Percentiles rank a stretch among this genome's conserved stretches.
phyloP scores from a whole-genome alignment of 2,888 invertebrate species.

The Eristalis pertinax region DNA sequence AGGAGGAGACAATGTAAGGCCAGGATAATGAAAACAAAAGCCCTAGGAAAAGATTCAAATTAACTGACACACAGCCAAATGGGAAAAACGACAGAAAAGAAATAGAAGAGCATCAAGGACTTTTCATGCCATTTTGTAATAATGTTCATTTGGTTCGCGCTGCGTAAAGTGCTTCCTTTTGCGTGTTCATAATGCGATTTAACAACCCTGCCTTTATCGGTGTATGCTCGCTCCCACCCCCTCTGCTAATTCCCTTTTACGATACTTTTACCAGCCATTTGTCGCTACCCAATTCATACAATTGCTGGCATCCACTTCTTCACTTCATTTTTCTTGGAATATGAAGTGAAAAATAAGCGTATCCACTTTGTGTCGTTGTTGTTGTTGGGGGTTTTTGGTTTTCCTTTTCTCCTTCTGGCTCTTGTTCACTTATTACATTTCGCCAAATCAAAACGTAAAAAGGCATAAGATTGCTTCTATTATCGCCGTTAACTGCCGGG shows the following conservation, averaged over 20 bases:
- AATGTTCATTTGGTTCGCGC: slow-evolving; percentile 47
- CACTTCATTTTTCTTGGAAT: neutral
- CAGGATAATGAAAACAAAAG: neutral
- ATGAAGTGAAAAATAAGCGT: slow-evolving; percentile 19
- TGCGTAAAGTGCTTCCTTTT: slow-evolving; percentile 73
- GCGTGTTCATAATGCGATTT: slow-evolving; percentile 71
- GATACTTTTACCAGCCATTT: slow-evolving; percentile 1
- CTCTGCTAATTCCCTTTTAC: neutral
- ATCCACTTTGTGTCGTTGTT: slow-evolving; percentile 14
- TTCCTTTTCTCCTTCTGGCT: neutral
- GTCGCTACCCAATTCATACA: slow-evolving; percentile 6
- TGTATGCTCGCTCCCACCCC: neutral
- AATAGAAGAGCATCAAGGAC: slow-evolving; percentile 24
- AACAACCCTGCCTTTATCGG: slow-evolving; percentile 30
- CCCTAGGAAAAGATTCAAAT: neutral
- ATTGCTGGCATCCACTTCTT: slow-evolving; percentile 6
- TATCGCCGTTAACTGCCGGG: slow-evolving; percentile 36
- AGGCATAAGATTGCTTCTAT: slow-evolving; percentile 37
- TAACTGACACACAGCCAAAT: neutral
- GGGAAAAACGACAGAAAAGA: neutral
- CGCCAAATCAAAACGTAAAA: slow-evolving; percentile 33
- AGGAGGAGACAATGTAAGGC: neutral
- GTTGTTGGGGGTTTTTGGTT: neutral
- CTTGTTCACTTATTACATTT: slow-evolving; percentile 36
- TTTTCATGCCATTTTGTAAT: slow-evolving; percentile 43